These are phyloP conservation scores for Esperia sulphurella DNA, from an alignment of 2,888 invertebrate genomes.

Conservation along the genomic window DNA sequence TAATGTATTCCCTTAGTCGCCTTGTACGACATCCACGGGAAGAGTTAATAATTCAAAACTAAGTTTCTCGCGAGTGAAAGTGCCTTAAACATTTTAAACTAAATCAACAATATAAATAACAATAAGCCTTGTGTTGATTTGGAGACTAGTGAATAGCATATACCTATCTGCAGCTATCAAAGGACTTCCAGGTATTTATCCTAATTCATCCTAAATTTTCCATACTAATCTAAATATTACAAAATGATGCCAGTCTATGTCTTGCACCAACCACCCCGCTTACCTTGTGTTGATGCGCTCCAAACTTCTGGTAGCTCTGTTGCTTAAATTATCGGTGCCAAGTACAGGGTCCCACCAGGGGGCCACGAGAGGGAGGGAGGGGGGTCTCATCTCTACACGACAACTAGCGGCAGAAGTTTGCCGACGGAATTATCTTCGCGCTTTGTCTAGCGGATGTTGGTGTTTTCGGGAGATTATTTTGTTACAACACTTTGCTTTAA, in stretches of 20 bases:
- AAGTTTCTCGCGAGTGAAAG: too few relatives aligned
- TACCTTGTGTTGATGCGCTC: slow-evolving; percentile 52
- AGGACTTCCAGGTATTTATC: too few relatives aligned
- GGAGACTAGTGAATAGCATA: too few relatives aligned
- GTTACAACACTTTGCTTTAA: neutral
- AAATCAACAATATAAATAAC: too few relatives aligned
- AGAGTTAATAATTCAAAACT: too few relatives aligned
- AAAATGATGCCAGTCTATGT: neutral
- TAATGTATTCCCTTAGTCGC: too few relatives aligned
- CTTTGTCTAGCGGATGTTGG: slow-evolving; percentile 12
- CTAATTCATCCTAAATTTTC: too few relatives aligned
- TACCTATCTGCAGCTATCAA: too few relatives aligned
- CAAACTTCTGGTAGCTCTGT: slow-evolving; percentile 43
- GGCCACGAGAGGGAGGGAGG: neutral
- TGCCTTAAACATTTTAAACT: too few relatives aligned
- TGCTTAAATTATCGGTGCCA: slow-evolving; percentile 48
- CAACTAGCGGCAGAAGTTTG: slow-evolving; percentile 20
- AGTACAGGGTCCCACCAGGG: slow-evolving; percentile 27
- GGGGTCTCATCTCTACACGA: neutral
- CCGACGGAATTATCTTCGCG: slow-evolving; percentile 27
- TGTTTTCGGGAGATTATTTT: slow-evolving; percentile 17
- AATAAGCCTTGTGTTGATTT: too few relatives aligned
- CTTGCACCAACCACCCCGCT: slow-evolving; percentile 25
- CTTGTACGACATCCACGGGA: too few relatives aligned
- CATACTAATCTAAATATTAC: too few relatives aligned